A percentile compares a stretch with the other conserved stretches of the same genome.
Conservation (phyloP, 2,797 vertebrate species). For the Coccyzus lansbergi region DNA sequence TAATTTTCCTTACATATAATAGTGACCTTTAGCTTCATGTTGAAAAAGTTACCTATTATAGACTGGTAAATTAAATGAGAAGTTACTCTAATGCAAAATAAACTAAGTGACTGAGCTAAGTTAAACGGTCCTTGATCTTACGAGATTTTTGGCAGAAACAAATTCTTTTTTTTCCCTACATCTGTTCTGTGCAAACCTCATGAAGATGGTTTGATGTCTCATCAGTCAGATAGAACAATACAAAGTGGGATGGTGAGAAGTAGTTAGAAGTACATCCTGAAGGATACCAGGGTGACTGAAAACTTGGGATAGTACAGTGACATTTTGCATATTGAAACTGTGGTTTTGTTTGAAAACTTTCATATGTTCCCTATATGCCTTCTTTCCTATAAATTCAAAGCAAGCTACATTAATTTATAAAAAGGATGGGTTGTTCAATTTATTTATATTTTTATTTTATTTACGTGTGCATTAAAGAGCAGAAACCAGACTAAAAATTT, state of each 20-base stretch:
- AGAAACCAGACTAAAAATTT: neutral
- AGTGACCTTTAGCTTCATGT: constrained; percentile 93
- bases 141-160: constrained; percentile 70
- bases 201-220: constrained; percentile 58
- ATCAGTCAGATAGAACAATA: constrained; percentile 44
- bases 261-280: neutral
- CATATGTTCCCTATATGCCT: neutral
- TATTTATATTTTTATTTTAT: neutral
- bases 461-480: neutral
- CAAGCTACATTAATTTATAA: neutral
- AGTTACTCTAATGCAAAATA: constrained; percentile 84
- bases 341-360: constrained; percentile 30
- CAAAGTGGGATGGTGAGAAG: neutral
- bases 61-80: constrained; percentile 83
- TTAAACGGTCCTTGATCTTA: constrained; percentile 74
- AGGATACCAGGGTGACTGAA: neutral
- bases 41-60: constrained; percentile 84
- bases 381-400: constrained; percentile 7
- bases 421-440: neutral
- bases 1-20: constrained; percentile 89
- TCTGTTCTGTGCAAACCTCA: constrained; percentile 54
- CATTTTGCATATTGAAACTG: neutral
- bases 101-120: constrained; percentile 80
- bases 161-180: constrained; percentile 32
- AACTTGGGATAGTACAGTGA: neutral